phyloP scores from a whole-genome alignment of 1,140 invertebrate genomes.

The Uloborus diversus region DNA sequence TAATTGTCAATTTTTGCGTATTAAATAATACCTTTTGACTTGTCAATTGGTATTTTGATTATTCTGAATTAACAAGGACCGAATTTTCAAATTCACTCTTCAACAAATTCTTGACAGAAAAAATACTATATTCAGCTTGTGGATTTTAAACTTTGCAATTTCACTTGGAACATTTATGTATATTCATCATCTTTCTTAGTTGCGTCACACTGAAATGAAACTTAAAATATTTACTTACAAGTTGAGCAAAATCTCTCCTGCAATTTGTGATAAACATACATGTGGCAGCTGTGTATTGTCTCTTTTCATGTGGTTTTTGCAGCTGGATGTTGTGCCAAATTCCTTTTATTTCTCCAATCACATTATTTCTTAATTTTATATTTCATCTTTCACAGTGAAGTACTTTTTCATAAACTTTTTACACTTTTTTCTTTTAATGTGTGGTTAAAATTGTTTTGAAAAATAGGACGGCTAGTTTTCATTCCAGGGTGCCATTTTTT shows the following conservation, averaged over 20 bases:
- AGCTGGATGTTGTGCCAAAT: constrained; percentile 50
- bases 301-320: constrained; percentile 3
- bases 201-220: too few species aligned
- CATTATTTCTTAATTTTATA: constrained; percentile 16
- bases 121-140: too few species aligned
- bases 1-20: too few species aligned
- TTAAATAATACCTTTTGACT: too few species aligned
- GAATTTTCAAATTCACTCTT: too few species aligned
- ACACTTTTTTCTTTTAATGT: neutral
- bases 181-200: too few species aligned
- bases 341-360: neutral
- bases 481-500: constrained; percentile 30
- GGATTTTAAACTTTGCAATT: neutral
- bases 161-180: neutral
- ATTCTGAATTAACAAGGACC: too few species aligned
- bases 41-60: too few species aligned
- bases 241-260: constrained; percentile 33
- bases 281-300: constrained; percentile 29
- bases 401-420: constrained; percentile 8
- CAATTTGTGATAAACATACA: constrained; percentile 39
- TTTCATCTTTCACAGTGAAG: neutral
- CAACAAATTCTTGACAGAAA: too few species aligned
- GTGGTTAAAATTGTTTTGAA: neutral
- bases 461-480: neutral
- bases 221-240: too few species aligned